Conservation (phyloP, 2,113 vertebrate genomes). For the Loxodonta africana region DNA sequence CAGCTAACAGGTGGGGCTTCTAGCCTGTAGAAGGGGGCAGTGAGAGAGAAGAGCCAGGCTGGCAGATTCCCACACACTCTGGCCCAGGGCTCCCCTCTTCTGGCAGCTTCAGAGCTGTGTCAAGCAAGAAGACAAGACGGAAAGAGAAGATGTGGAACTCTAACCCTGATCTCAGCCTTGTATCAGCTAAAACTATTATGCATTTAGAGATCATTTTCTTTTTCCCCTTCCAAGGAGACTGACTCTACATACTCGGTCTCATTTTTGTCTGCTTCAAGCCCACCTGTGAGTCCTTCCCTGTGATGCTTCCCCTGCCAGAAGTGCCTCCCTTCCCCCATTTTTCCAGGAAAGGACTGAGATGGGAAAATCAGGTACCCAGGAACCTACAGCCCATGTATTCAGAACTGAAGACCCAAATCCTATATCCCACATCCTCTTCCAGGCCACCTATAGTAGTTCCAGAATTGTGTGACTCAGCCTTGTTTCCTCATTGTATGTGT, state of each 20-base stretch:
- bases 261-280: background rate
- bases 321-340: background rate
- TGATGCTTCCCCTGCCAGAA: background rate
- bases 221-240: background rate
- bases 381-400: background rate
- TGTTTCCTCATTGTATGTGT: no score
- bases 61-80: background rate
- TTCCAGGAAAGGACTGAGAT: background rate
- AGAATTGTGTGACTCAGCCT: background rate
- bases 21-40: background rate
- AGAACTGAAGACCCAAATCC: background rate
- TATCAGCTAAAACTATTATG: background rate
- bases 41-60: background rate
- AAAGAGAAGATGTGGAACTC: background rate
- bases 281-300: background rate
- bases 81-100: background rate
- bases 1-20: background rate
- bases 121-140: background rate
- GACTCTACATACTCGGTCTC: background rate
- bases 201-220: background rate
- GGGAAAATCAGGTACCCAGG: background rate
- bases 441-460: background rate
- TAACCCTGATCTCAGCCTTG: no score
- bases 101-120: background rate
- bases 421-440: background rate